These are phyloP conservation scores for Heliconius eleuchia DNA, from an alignment of 1,140 invertebrate genomes.

Conservation along the genomic window DNA sequence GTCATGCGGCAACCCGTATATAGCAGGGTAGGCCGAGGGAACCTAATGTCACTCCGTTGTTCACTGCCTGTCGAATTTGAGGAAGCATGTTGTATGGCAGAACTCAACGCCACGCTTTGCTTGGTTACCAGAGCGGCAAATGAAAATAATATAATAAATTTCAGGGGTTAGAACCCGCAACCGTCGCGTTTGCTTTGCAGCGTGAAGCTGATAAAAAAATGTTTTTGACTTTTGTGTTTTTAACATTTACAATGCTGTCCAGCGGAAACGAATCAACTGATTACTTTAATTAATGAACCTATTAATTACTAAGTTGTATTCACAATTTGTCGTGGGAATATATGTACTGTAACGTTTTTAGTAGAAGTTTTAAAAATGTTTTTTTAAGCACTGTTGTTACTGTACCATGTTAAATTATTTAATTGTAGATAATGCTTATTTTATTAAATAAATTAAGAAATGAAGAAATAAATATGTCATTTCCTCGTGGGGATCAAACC, in stretches of 20 bases:
- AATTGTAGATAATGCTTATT: not conserved
- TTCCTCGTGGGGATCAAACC: too few relatives aligned
- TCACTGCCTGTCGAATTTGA: not conserved
- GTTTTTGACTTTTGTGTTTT: not conserved
- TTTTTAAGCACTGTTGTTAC: not conserved
- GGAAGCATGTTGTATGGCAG: not conserved
- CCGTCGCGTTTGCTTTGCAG: not conserved
- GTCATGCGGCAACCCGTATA: too few relatives aligned
- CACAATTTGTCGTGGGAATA: not conserved
- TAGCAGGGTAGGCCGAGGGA: not conserved
- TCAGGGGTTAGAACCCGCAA: not conserved
- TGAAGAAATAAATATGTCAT: too few relatives aligned
- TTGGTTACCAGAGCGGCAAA: not conserved
- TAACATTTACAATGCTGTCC: not conserved
- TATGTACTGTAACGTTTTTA: not conserved
- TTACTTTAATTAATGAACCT: slow-evolving; percentile 7
- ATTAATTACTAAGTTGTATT: not conserved
- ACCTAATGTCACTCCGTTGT: not conserved
- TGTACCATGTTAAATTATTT: not conserved
- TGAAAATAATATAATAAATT: not conserved
- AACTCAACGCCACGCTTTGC: not conserved
- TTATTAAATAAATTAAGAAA: too few relatives aligned
- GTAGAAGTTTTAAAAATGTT: too few relatives aligned
- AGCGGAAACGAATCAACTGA: not conserved
- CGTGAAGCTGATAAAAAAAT: too few relatives aligned